phyloP scores from a whole-genome alignment of 2,113 vertebrate species.

The Nibea albiflora region DNA sequence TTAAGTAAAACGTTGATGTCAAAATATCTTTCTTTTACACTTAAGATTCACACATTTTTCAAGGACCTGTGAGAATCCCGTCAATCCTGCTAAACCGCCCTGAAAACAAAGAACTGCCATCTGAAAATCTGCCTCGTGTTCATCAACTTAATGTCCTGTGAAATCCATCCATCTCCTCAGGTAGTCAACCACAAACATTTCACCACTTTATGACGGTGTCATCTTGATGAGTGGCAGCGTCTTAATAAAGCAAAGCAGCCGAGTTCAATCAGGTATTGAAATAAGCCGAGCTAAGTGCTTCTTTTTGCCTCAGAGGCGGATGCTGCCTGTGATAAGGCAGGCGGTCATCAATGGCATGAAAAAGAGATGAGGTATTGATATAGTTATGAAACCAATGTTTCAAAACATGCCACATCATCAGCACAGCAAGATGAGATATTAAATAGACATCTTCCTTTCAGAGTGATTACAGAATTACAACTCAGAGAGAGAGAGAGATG shows the following conservation, averaged over 20 bases:
- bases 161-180: conserved; percentile 38
- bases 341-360: conserved; percentile 77
- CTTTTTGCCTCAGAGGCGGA: conserved; percentile 52
- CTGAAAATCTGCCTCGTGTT: conserved; percentile 4
- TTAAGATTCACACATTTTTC: too few relatives aligned
- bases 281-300: conserved; percentile 65
- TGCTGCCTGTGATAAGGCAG: neutral
- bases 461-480: conserved; percentile 9
- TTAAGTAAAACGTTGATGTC: too few relatives aligned
- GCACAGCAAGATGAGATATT: conserved; percentile 74
- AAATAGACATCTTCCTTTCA: conserved; percentile 75
- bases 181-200: conserved; percentile 15
- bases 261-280: conserved; percentile 61
- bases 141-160: conserved; percentile 37
- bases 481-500: conserved; percentile 3
- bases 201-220: conserved; percentile 15
- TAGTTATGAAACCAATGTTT: conserved; percentile 82
- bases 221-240: conserved; percentile 47
- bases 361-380: conserved; percentile 85
- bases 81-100: neutral
- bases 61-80: too few relatives aligned
- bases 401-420: conserved; percentile 83
- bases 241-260: conserved; percentile 53
- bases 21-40: too few relatives aligned
- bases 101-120: conserved; percentile 1